These are phyloP conservation scores for Pseudochromis fuscus DNA, from an alignment of 2,797 vertebrate genomes.

Conservation along the genomic window DNA sequence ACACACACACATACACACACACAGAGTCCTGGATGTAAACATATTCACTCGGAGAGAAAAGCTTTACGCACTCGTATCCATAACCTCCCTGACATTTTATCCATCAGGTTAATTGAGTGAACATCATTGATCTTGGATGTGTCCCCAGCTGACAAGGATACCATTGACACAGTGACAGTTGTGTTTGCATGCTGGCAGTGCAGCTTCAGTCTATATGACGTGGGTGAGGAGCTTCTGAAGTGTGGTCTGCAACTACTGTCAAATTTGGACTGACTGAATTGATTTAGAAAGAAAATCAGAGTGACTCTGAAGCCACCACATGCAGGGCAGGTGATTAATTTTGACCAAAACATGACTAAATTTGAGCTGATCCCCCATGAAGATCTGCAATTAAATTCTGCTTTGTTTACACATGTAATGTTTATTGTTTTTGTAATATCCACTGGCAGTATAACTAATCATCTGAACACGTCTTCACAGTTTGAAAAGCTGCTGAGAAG, in stretches of 20 bases:
- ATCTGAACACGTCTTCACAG: constrained; percentile 10
- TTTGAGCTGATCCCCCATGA: neutral
- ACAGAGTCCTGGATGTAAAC: constrained; percentile 50
- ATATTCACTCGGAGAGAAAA: constrained; percentile 30
- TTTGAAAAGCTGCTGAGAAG: constrained; percentile 31
- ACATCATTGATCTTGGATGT: constrained; percentile 70
- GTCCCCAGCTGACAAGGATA: constrained; percentile 62
- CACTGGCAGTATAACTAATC: neutral
- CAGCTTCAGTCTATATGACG: constrained; percentile 40
- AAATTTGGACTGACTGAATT: neutral
- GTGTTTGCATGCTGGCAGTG: constrained; percentile 48
- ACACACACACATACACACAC: too few relatives aligned
- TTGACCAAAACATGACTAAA: neutral
- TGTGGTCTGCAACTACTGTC: constrained; percentile 13
- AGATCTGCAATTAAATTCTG: neutral
- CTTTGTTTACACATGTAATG: neutral
- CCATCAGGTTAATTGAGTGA: constrained; percentile 76
- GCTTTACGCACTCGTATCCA: constrained; percentile 42
- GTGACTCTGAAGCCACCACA: constrained; percentile 14
- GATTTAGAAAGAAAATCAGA: constrained; percentile 5
- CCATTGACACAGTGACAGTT: constrained; percentile 65
- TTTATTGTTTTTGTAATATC: neutral
- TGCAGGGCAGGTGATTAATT: neutral
- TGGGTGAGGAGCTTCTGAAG: constrained; percentile 9
- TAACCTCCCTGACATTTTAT: constrained; percentile 62